Base-by-base conservation (phyloP, 2,888 invertebrate genomes). In the Venusia cambrica region DNA sequence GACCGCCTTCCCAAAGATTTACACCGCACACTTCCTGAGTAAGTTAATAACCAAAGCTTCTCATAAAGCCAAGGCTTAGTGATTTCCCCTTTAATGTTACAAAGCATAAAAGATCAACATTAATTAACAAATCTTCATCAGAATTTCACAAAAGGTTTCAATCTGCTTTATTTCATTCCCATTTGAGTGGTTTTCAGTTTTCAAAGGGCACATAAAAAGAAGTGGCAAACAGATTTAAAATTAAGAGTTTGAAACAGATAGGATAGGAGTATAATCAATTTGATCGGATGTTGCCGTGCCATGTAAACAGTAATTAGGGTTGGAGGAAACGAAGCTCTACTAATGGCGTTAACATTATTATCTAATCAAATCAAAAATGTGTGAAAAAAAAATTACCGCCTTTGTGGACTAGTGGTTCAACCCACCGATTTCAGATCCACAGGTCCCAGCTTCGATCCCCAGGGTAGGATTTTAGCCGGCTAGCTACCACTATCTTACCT, bases 271-370 rank as follows among this genome's bases (percentile, higher is more conserved):
- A 48, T 48, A 50, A 53, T 56, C 51, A 38, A 48, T 54, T 61
- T 54, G 54, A 58, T 57, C 48, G 58, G 47, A 55, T 45, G 41
- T 34, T 44, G 31, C 38, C 34, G 45, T 45, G 39, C 45, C 47
- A 38, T 52, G 53, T 53, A 58, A 55, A 61, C 52, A 57, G 43
- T 54, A 54, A 58, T 61, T 61, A 62, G 34, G 46, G 8, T 46
- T 33, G 17, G 17, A 26, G n/a, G 26, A 19, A 36, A 10, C 18
- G 31, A 18, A 45, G 42, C 14, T 9, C 20, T n/a, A 41, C 14
- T 36, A 6, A 19, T 6, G 41, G 31, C 38, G 36, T 26, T 24
- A n/a, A n/a, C n/a, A n/a, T n/a, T n/a, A n/a, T n/a, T n/a, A n/a
- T n/a, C n/a, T n/a, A n/a, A n/a, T n/a, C n/a, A n/a, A n/a, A n/a